Evolutionary conservation across 2,888 invertebrate genomes (phyloP).

Genomic region (Leucophora obtusa): DNA sequence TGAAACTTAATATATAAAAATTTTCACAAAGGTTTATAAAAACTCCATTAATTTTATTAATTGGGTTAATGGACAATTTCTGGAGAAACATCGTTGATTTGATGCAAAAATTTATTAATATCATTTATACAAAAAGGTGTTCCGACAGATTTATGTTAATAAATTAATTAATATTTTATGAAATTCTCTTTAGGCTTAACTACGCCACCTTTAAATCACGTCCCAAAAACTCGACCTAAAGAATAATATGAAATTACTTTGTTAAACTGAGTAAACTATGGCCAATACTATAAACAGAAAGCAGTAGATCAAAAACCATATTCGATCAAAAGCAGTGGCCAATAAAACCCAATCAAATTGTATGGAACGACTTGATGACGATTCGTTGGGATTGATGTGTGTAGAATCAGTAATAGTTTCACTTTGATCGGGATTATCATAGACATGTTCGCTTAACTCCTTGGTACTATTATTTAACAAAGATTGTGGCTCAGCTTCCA

Average conservation of each 20-base stretch:
- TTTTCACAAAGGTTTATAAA: too few species aligned
- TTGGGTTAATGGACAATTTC: too few species aligned
- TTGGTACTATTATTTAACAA: slow-evolving; percentile 69
- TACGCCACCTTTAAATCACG: too few species aligned
- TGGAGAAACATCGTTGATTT: too few species aligned
- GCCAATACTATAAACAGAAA: slow-evolving; percentile 79
- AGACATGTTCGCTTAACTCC: slow-evolving; percentile 71
- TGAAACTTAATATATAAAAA: too few species aligned
- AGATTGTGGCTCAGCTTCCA: slow-evolving; percentile 68
- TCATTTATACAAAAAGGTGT: too few species aligned
- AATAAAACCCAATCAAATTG: slow-evolving; percentile 83
- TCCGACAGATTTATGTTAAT: too few species aligned
- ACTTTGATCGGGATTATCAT: slow-evolving; percentile 66
- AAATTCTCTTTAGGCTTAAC: too few species aligned
- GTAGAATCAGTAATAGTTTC: slow-evolving; percentile 65
- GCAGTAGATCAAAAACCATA: slow-evolving; percentile 81
- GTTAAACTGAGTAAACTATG: slow-evolving; percentile 71
- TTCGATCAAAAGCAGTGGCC: slow-evolving; percentile 83
- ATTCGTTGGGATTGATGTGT: slow-evolving; percentile 68
- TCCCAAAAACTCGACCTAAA: too few species aligned
- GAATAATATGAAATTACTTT: neutral
- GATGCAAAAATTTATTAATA: too few species aligned
- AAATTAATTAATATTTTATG: too few species aligned
- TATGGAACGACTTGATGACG: slow-evolving; percentile 70
- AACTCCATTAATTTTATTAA: too few species aligned